Evolutionary conservation across 2,797 vertebrate species (phyloP), one percentile per base, ranked within the genome.

Genomic region (Botia kubotai): DNA sequence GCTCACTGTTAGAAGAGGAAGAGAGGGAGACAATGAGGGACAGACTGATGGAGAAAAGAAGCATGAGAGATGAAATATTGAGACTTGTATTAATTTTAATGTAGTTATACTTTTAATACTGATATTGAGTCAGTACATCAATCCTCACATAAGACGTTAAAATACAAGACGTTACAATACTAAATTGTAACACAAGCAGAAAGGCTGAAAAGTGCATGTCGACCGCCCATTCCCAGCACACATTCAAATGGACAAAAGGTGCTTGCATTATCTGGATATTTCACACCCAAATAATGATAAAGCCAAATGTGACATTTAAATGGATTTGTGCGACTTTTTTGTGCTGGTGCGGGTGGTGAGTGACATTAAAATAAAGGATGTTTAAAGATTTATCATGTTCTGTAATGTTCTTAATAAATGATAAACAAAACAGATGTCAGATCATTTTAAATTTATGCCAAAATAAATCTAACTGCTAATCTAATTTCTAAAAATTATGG

Each of bases 11-110:
- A 46, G 43, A 46, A 11, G 43, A 46, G 8, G 43, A 43, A 86
- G 88, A 87, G 87, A 87, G 80, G n/a, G 3, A 74, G 84, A 84
- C 84, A 60, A 23, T 13, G 46, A 17, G 29, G 10, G 66, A 60
- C 12, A 67, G 39, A 29, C 55, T 70, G 39, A 10, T 60, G 53
- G 67, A 62, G 74, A 71, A 62, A 62, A 72, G 29, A 63, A 55
- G 10, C 10, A 14, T 19, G 80, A 50, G 55, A 79, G 77, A 87
- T 81, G 81, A 36, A 71, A 69, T 72, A 88, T 86, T 29, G 23
- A n/a, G 5, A 26, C 26, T 29, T 1, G 4, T 5, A 29, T 60
- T 60, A 0, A 46, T 46, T 46, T 46, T 46, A 19, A 62, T 26
- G 26, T 62, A 26, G 3, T 17, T 4, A 53, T 23, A 14, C 12